A percentile compares a stretch with the other conserved stretches of the same genome.
phyloP scores from a whole-genome alignment of 2,888 invertebrate species.

The Agrotis ipsilon region DNA sequence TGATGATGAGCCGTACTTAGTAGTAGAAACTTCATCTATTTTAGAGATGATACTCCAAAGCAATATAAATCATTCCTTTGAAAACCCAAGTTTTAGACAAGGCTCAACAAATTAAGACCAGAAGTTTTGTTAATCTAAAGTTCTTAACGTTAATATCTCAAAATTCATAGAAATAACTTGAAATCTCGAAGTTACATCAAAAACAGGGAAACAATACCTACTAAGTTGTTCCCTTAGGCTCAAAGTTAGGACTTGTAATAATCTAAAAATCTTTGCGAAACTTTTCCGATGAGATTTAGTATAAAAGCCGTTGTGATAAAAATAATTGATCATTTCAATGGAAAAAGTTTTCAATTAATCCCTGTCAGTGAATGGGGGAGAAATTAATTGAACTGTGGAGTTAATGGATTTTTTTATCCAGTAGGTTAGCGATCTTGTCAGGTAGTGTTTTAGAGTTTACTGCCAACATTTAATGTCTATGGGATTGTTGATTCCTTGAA shows the following conservation, averaged over 20 bases:
- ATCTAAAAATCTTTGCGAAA: conserved; percentile 4
- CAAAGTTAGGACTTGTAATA: conserved; percentile 14
- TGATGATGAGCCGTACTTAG: too few relatives aligned
- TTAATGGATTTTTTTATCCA: conserved; percentile 45
- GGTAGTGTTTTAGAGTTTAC: background rate
- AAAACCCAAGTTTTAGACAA: conserved; percentile 6
- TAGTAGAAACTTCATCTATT: background rate
- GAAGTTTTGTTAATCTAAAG: conserved; percentile 17
- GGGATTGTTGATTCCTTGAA: too few relatives aligned
- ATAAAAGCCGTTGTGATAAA: conserved; percentile 12
- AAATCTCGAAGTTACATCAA: conserved; percentile 2
- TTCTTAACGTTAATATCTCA: conserved; percentile 23
- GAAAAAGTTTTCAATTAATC: conserved; percentile 52
- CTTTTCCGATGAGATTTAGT: conserved; percentile 22
- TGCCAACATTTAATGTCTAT: background rate
- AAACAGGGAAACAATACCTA: conserved; percentile 23
- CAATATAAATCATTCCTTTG: conserved; percentile 16
- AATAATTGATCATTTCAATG: conserved; percentile 41
- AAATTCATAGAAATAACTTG: conserved; percentile 22
- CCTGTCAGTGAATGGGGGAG: conserved; percentile 10
- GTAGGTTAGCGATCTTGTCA: conserved; percentile 10
- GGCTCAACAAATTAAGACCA: conserved; percentile 30
- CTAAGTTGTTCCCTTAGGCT: background rate
- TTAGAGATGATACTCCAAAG: background rate
- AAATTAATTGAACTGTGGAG: conserved; percentile 44